Base-by-base conservation (phyloP, 2,113 vertebrate species). In the Monarcha castaneiventris region DNA sequence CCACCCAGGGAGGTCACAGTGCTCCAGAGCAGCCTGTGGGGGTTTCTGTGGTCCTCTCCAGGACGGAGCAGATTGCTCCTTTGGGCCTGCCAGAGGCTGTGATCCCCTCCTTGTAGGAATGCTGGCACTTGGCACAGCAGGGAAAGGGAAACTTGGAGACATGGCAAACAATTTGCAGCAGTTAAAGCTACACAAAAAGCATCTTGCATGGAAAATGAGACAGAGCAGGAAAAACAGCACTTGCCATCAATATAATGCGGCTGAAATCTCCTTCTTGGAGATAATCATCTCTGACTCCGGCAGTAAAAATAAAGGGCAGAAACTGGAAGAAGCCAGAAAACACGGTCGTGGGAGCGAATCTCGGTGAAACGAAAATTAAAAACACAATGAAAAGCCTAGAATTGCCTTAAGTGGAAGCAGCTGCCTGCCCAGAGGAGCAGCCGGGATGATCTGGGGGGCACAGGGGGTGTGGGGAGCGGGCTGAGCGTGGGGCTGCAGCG, bases 201-300 rank as follows among this genome's bases (percentile, higher is more conserved):
- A 77, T 94, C 88, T 95, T 78, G 72, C 85, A 95, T 35, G 95
- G 93, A 92, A 96, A 97, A 94, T 87, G 74, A 91, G 90, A 77
- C 79, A 73, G 84, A 69, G 87, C 77, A 89, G 85, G 76, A 69
- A 90, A 95, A 96, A 51, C 92, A 96, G 76, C 44, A 22, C 26
- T 96, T 89, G 49, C 54, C 58, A 64, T 90, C 94, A 81, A 61
- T 85, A 62, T 71, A 95, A 84, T 32, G 39, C 76, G 75, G 92
- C 92, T 88, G 93, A 95, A 93, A 89, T 80, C 39, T 84, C 76
- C 41, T 90, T 83, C 85, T 83, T 77, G 21, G 64, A 92, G 92
- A 97, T 93, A 94, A 96, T 92, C 0, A 96, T 96, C 96, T 95
- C 89, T 92, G 90, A 87, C 83, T 96, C 73, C 83, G 90, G 76